A percentile compares a stretch with the other conserved stretches of the same genome.
phyloP scores from a whole-genome alignment of 2,888 invertebrate genomes.

The Pandemis cinnamomeana region DNA sequence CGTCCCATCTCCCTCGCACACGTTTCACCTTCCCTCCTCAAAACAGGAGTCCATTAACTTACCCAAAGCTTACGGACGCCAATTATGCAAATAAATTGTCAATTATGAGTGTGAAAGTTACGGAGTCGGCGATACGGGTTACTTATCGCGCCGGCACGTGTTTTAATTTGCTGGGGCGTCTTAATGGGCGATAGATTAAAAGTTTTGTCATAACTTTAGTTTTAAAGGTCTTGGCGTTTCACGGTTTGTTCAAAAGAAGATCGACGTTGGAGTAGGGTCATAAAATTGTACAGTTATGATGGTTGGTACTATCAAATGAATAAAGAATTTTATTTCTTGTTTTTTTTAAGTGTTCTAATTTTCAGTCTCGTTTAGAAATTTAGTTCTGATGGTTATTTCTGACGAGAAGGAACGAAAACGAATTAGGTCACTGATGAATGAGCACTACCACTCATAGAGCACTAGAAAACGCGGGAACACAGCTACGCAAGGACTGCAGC shows the following conservation, averaged over 20 bases:
- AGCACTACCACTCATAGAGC: too few relatives aligned
- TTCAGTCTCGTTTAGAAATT: too few relatives aligned
- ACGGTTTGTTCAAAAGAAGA: not conserved
- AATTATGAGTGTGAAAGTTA: conserved; percentile 46
- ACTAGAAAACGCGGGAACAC: too few relatives aligned
- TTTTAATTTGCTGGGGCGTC: conserved; percentile 22
- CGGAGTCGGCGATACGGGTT: conserved; percentile 15
- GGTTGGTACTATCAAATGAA: too few relatives aligned
- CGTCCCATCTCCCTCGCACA: not conserved
- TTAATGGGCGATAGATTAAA: conserved; percentile 16
- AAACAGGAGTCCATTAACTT: not conserved
- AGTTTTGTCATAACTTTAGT: not conserved
- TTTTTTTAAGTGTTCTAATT: too few relatives aligned
- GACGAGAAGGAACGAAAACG: too few relatives aligned
- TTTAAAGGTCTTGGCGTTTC: not conserved
- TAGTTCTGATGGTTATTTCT: too few relatives aligned
- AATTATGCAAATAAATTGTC: conserved; percentile 55
- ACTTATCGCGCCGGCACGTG: conserved; percentile 8
- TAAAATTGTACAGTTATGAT: too few relatives aligned
- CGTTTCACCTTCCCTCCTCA: not conserved
- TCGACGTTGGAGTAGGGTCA: too few relatives aligned
- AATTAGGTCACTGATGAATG: too few relatives aligned
- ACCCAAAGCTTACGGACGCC: not conserved
- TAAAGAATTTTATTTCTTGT: too few relatives aligned
- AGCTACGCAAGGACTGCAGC: too few relatives aligned